Base-by-base conservation (phyloP, 1,140 invertebrate genomes). In the Drosophila fuyamai region DNA sequence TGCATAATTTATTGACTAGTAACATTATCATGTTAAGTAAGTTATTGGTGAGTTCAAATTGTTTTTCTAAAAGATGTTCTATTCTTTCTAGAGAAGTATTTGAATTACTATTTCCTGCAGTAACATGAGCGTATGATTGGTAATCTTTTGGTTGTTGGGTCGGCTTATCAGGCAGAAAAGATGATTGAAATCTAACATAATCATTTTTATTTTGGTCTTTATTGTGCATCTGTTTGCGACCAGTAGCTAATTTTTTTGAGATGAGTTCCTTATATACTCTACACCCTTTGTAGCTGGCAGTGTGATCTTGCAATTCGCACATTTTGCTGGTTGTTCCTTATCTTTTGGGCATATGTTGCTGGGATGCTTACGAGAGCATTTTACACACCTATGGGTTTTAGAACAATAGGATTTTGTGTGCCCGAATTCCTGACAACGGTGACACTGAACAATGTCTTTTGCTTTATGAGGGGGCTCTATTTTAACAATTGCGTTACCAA, bases 291-390 rank as follows among this genome's bases (percentile, higher is more conserved):
- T n/a, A n/a, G n/a, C n/a, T n/a, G n/a, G n/a, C n/a, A n/a, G n/a
- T n/a, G n/a, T n/a, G n/a, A n/a, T 85, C 65, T 46, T 48, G 41
- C 92, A 93, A n/a, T 79, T 70, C 4, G 62, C 73, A 71, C 91
- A 93, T 57, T 58, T 91, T 27, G 86, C 79, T 53, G 84, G 80
- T 5, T 59, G 67, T 10, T 72, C 61, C 10, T 47, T 54, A 35
- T 53, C 36, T 66, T 79, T 79, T 12, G 40, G 36, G 14, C 47
- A 85, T 47, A 73, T 47, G 68, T 14, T 47, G 36, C 79, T 92
- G 92, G 29, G 46, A 50, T 93, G 92, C 12, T 81, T 55, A 14
- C 50, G 63, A 12, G 63, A 89, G 76, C 92, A 93, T 76, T 92
- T 93, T 3, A 93, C 91, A 54, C 92, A 93, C 18, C 75, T 60